phyloP scores from a whole-genome alignment of 2,888 invertebrate species.

The Eumacrocentrus americanus region DNA sequence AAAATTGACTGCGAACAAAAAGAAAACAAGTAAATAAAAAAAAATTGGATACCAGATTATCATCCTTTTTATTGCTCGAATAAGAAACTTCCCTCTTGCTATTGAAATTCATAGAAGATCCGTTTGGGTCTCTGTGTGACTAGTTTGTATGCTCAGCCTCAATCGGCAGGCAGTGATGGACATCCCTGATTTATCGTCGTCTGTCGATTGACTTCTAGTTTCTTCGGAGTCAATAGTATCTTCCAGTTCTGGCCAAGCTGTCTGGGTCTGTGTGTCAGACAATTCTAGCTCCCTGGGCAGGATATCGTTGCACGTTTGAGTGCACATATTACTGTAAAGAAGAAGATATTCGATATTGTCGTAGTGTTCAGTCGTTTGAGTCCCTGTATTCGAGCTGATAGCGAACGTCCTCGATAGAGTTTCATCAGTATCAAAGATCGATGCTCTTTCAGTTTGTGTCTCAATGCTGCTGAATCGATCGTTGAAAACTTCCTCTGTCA shows the following conservation, averaged over 20 bases:
- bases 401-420: constrained; percentile 47
- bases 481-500: constrained; percentile 52
- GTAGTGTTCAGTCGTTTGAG: constrained; percentile 66
- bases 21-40: background rate
- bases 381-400: constrained; percentile 66
- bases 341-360: constrained; percentile 59
- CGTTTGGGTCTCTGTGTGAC: constrained; percentile 66
- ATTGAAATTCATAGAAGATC: constrained; percentile 58
- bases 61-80: background rate
- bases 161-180: constrained; percentile 41
- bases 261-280: constrained; percentile 71
- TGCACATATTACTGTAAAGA: constrained; percentile 63
- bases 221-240: constrained; percentile 66
- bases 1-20: constrained; percentile 3
- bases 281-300: constrained; percentile 65
- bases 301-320: constrained; percentile 66
- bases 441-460: constrained; percentile 55
- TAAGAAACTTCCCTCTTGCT: constrained; percentile 12
- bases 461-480: constrained; percentile 55
- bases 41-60: constrained; percentile 3
- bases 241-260: constrained; percentile 65
- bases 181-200: constrained; percentile 42
- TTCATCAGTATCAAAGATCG: constrained; percentile 51
- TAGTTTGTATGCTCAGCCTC: constrained; percentile 57
- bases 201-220: no score